These are phyloP conservation scores for Mayetiola destructor DNA, from an alignment of 2,888 invertebrate species.

Conservation along the genomic window DNA sequence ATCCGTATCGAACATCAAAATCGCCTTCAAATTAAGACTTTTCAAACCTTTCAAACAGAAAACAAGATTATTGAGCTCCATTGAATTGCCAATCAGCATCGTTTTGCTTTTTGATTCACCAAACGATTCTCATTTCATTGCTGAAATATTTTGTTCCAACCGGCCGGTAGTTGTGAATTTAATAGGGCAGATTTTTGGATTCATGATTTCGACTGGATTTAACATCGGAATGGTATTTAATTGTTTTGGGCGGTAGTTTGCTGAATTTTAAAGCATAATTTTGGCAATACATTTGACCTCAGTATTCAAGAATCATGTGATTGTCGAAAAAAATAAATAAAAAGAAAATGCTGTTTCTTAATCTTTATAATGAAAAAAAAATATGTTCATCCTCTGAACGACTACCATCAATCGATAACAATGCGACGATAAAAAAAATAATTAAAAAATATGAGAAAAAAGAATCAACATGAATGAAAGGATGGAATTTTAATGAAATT, in stretches of 20 bases:
- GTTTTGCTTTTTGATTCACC: not conserved
- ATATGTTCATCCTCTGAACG: not conserved
- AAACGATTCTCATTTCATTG: not conserved
- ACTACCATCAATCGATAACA: not conserved
- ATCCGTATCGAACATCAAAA: too few species aligned
- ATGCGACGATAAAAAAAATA: not conserved
- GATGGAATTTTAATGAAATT: too few species aligned
- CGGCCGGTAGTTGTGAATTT: not conserved
- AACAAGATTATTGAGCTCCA: not conserved
- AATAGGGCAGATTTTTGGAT: not conserved
- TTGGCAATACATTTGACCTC: not conserved
- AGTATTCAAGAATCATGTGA: not conserved
- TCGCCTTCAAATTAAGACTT: too few species aligned
- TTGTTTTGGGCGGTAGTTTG: not conserved
- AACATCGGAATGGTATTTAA: too few species aligned
- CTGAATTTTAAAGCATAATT: not conserved
- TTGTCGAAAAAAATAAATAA: not conserved
- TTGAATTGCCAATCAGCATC: constrained; percentile 5
- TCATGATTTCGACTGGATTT: not conserved
- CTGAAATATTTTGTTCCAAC: not conserved
- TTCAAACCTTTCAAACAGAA: too few species aligned
- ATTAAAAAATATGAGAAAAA: too few species aligned
- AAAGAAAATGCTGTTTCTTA: not conserved
- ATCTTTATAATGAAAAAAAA: not conserved
- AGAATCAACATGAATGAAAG: too few species aligned